Conservation (phyloP, 2,113 vertebrate genomes). For the Nesogale talazaci region DNA sequence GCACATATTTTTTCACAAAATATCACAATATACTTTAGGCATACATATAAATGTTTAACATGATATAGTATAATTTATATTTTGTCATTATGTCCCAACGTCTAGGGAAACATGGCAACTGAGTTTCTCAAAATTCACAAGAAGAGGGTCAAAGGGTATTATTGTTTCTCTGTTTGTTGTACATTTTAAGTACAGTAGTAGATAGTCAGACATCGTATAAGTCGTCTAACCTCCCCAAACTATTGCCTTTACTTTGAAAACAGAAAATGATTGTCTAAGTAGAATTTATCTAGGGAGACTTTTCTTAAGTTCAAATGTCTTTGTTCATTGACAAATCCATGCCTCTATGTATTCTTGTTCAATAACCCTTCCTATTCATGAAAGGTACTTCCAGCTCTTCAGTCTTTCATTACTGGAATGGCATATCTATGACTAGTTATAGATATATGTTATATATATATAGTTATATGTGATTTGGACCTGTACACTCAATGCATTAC, state of each 20-base stretch:
- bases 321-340: neutral
- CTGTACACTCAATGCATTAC: neutral
- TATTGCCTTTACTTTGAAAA: conserved; percentile 1
- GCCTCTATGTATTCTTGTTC: neutral
- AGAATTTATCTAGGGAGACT: neutral
- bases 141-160: neutral
- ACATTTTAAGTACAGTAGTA: neutral
- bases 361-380: neutral
- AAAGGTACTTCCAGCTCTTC: neutral
- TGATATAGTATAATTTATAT: neutral
- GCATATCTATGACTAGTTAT: neutral
- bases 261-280: neutral
- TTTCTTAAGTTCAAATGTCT: neutral
- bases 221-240: neutral
- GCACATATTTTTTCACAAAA: neutral
- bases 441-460: too few relatives aligned
- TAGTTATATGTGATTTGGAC: neutral
- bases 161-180: neutral
- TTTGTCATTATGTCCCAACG: neutral
- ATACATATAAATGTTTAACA: neutral
- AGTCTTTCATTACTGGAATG: neutral
- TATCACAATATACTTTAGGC: neutral
- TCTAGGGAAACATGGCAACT: neutral
- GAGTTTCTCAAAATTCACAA: neutral
- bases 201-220: neutral